These are phyloP conservation scores for Melitaea cinxia DNA, from an alignment of 1,140 invertebrate species.

Conservation along the genomic window DNA sequence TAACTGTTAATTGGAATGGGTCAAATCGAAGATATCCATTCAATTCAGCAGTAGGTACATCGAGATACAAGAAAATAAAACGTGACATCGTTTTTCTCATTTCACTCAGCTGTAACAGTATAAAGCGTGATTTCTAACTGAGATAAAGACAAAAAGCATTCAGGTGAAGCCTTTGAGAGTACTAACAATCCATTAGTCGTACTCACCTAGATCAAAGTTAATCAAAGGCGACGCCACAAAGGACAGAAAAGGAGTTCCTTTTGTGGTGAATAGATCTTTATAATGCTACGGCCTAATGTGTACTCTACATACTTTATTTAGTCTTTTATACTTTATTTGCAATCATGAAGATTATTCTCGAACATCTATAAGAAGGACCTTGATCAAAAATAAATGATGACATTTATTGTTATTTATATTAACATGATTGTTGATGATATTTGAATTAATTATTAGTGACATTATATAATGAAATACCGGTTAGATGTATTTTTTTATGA, in stretches of 20 bases:
- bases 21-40: not conserved
- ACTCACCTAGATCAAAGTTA: slow-evolving; percentile 78
- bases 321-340: not conserved
- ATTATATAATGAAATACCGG: not conserved
- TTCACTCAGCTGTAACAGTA: slow-evolving; percentile 6
- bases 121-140: slow-evolving; percentile 16
- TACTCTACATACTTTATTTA: slow-evolving; percentile 47
- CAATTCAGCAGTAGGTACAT: not conserved
- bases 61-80: slow-evolving; percentile 1
- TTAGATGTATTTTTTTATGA: not conserved
- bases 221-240: slow-evolving; percentile 68
- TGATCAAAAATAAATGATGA: no score
- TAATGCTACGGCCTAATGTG: not conserved
- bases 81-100: slow-evolving; percentile 7
- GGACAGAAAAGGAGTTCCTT: slow-evolving; percentile 67
- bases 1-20: no score
- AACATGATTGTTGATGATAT: no score
- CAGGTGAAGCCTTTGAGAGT: slow-evolving; percentile 53
- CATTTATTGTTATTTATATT: no score
- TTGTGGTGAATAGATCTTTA: slow-evolving; percentile 60
- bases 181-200: slow-evolving; percentile 67
- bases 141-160: slow-evolving; percentile 44
- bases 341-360: no score
- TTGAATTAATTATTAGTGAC: not conserved
- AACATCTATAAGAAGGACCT: no score